phyloP scores from a whole-genome alignment of 2,113 vertebrate genomes.

The Hypocryptadius cinnamomeus region DNA sequence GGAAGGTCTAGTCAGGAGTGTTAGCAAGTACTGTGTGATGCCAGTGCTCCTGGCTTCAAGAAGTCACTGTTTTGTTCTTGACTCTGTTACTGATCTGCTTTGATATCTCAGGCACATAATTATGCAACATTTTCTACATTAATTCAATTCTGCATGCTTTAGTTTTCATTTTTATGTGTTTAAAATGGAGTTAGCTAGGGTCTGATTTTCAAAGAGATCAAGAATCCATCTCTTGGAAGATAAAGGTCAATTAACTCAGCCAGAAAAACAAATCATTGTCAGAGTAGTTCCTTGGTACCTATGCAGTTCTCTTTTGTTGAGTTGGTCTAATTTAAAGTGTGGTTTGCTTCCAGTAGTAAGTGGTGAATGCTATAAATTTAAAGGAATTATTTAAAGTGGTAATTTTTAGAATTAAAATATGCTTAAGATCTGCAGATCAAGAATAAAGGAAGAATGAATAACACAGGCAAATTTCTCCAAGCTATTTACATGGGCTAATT shows the following conservation, averaged over 20 bases:
- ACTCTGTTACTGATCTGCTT: background rate
- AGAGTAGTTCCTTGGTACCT: background rate
- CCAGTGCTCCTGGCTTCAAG: background rate
- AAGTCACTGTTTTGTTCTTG: background rate
- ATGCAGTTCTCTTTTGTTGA: background rate
- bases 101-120: background rate
- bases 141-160: background rate
- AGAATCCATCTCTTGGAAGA: background rate
- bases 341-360: background rate
- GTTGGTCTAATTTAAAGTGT: background rate
- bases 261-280: background rate
- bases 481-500: background rate
- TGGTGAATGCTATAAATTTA: background rate
- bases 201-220: background rate
- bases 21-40: background rate
- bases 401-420: background rate
- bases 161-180: background rate
- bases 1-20: background rate
- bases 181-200: background rate
- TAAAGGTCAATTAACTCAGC: background rate
- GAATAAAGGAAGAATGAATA: background rate
- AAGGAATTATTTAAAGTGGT: background rate
- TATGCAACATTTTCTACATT: background rate
- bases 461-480: background rate
- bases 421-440: background rate